A percentile compares a stretch with the other conserved stretches of the same genome.
These are phyloP conservation scores for Ictalurus punctatus DNA, from an alignment of 2,113 vertebrate genomes.

Conservation along the genomic window DNA sequence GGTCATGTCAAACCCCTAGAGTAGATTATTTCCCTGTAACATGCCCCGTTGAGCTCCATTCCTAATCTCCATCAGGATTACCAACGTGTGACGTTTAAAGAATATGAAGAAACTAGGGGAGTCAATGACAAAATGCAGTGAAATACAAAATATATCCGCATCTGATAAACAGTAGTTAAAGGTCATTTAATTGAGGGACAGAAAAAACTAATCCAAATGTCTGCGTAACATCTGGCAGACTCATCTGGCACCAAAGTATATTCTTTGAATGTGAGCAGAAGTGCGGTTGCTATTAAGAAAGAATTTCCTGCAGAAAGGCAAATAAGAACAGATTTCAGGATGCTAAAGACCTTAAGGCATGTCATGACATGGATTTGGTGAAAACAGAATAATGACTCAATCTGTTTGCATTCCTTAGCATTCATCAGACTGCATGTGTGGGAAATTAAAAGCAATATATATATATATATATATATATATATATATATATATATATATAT, in stretches of 20 bases:
- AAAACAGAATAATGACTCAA: not conserved
- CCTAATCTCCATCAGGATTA: not conserved
- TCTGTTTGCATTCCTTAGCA: not conserved
- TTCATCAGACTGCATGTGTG: not conserved
- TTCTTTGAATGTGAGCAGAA: not conserved
- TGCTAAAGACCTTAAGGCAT: not conserved
- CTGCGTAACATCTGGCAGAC: conserved; percentile 15
- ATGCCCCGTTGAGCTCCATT: not conserved
- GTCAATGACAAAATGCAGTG: not conserved
- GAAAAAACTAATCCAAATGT: not conserved
- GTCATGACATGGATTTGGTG: conserved; percentile 6
- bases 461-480: no score
- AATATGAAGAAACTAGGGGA: not conserved
- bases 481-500: no score
- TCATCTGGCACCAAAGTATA: conserved; percentile 5
- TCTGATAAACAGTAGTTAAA: not conserved
- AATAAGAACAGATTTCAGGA: conserved; percentile 1
- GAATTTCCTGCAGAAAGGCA: not conserved
- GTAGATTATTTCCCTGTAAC: not conserved
- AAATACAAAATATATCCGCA: not conserved
- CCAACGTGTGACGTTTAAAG: not conserved
- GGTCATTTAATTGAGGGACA: conserved; percentile 1
- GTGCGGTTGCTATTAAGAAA: not conserved
- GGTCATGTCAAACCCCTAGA: not conserved
- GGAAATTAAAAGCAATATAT: not conserved